Conservation (phyloP, 2,113 vertebrate genomes). For the Penelope pileata region DNA sequence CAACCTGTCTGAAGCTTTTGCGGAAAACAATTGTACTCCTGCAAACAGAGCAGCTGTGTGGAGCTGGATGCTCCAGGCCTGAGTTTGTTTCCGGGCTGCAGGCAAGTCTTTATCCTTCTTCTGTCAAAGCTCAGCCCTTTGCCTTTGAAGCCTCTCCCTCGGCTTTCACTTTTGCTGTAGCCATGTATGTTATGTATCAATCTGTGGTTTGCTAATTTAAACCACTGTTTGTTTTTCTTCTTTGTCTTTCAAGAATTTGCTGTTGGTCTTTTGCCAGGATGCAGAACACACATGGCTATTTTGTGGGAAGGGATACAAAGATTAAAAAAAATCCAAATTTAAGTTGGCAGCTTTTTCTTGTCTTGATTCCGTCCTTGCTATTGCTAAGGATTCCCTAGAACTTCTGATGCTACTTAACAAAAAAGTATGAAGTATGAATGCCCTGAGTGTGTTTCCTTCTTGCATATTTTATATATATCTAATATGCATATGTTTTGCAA, state of each 20-base stretch:
- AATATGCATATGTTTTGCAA: not conserved
- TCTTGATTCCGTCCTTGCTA: not conserved
- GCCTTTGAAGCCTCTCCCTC: not conserved
- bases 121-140: not conserved
- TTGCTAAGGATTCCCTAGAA: not conserved
- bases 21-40: not conserved
- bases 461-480: not conserved
- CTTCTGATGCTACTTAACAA: not conserved
- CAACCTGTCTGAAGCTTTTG: not conserved
- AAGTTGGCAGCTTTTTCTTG: not conserved
- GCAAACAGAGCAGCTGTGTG: not conserved
- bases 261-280: not conserved
- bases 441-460: not conserved
- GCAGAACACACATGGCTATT: not conserved
- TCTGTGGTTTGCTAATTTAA: conserved; percentile 49
- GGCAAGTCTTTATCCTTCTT: not conserved
- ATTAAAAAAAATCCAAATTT: not conserved
- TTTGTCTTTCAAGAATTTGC: conserved; percentile 21
- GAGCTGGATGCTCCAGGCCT: not conserved
- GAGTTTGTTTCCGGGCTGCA: not conserved
- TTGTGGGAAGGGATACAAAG: not conserved
- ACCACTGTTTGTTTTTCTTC: not conserved
- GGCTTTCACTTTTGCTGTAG: conserved; percentile 24
- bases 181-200: not conserved
- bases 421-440: not conserved